phyloP scores from a whole-genome alignment of 1,140 invertebrate genomes.

The Temnothorax nylanderi region DNA sequence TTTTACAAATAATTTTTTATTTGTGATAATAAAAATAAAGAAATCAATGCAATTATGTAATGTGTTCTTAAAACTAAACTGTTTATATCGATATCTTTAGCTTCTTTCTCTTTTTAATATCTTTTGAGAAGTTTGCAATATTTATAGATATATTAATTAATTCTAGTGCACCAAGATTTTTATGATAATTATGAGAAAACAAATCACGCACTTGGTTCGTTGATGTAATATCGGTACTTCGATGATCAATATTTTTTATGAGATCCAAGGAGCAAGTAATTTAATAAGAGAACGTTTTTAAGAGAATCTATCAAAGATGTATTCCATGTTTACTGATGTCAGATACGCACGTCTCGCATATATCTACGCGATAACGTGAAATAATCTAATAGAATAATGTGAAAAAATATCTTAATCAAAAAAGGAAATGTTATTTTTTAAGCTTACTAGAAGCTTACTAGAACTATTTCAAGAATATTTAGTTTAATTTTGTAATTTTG shows the following conservation, averaged over 20 bases:
- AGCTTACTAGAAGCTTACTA: background rate
- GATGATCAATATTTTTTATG: slow-evolving; percentile 15
- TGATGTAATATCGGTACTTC: background rate
- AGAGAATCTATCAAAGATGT: slow-evolving; percentile 2
- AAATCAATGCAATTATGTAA: background rate
- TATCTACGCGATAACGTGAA: background rate
- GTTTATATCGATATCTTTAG: background rate
- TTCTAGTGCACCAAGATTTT: background rate
- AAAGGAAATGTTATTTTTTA: background rate
- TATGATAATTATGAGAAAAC: background rate
- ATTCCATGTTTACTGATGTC: slow-evolving; percentile 3
- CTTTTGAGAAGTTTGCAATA: background rate
- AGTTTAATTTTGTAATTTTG: background rate
- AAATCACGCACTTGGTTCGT: background rate
- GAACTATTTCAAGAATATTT: background rate
- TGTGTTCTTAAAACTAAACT: background rate
- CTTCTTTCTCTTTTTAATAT: background rate
- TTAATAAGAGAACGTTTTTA: slow-evolving; percentile 23
- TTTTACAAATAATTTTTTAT: background rate
- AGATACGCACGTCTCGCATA: background rate
- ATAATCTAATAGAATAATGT: slow-evolving; percentile 1
- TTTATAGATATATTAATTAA: background rate
- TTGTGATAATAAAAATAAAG: background rate
- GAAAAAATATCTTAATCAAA: background rate
- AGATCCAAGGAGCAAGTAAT: slow-evolving; percentile 14